Conservation (phyloP, 2,888 invertebrate genomes). For the Oligia strigilis region DNA sequence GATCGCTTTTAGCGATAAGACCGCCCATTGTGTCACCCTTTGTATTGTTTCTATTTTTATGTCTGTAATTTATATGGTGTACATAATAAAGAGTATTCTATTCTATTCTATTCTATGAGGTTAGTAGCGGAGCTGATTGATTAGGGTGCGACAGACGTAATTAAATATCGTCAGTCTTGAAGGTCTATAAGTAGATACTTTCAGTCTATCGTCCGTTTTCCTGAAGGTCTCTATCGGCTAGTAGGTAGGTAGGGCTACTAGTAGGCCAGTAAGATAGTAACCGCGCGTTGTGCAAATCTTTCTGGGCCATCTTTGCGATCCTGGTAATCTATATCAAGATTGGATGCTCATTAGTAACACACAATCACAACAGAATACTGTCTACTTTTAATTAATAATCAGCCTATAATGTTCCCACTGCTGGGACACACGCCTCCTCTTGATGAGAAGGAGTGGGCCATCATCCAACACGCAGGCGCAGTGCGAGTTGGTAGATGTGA, state of each 20-base stretch:
- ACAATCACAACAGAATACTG: not conserved
- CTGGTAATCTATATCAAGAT: constrained; percentile 15
- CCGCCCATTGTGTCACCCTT: too few relatives aligned
- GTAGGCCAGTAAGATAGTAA: not conserved
- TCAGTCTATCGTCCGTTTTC: not conserved
- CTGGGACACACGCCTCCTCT: too few relatives aligned
- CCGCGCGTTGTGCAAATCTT: constrained; percentile 7
- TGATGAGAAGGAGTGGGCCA: too few relatives aligned
- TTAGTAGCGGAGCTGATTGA: not conserved
- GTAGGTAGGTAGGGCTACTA: too few relatives aligned
- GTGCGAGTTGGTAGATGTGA: too few relatives aligned
- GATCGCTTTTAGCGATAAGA: too few relatives aligned
- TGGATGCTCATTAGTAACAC: not conserved
- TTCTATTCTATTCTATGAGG: too few relatives aligned
- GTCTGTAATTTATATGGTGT: too few relatives aligned
- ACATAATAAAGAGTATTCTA: too few relatives aligned
- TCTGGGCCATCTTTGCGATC: constrained; percentile 2
- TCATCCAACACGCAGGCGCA: too few relatives aligned
- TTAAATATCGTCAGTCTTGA: not conserved
- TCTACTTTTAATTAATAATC: not conserved
- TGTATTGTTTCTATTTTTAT: too few relatives aligned
- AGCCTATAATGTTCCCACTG: too few relatives aligned
- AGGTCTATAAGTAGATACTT: not conserved
- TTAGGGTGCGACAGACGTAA: not conserved
- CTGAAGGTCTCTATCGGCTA: not conserved